A percentile compares a stretch with the other conserved stretches of the same genome.
Conservation (phyloP, 2,797 vertebrate species). For the Myotis pilosus region DNA sequence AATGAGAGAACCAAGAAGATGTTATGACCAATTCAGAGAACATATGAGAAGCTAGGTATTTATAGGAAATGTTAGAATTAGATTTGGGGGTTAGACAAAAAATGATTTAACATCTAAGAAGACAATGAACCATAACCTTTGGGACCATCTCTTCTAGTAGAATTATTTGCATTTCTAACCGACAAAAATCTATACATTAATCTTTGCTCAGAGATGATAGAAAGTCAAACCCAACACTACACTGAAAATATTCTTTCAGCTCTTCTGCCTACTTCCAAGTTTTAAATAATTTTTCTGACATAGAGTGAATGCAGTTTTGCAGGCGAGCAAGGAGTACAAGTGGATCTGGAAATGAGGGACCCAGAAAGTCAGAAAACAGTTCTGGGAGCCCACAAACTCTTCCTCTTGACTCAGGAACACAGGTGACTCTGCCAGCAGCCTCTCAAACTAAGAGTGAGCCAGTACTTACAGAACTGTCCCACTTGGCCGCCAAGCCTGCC, state of each 20-base stretch:
- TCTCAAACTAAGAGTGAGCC: neutral
- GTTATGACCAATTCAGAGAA: neutral
- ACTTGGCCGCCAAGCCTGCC: neutral
- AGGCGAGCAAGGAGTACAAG: neutral
- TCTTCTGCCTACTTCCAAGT: neutral
- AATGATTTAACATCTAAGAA: neutral
- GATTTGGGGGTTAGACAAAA: neutral
- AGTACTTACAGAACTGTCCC: neutral
- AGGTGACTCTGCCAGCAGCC: neutral
- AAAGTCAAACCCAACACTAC: neutral
- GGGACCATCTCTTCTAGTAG: neutral
- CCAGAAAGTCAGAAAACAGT: neutral
- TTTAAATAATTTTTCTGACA: conserved; percentile 18
- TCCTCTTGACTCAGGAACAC: neutral
- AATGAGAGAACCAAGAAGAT: neutral
- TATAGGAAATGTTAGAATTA: conserved; percentile 21
- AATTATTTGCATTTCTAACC: neutral
- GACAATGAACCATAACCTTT: conserved; percentile 14
- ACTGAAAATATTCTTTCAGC: neutral
- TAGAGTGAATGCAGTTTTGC: neutral
- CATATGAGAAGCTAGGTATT: neutral
- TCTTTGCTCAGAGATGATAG: neutral
- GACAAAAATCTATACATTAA: neutral
- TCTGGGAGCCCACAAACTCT: neutral
- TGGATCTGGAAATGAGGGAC: neutral